Base-by-base conservation (phyloP, 2,113 vertebrate genomes). In the Neogobius melanostomus region DNA sequence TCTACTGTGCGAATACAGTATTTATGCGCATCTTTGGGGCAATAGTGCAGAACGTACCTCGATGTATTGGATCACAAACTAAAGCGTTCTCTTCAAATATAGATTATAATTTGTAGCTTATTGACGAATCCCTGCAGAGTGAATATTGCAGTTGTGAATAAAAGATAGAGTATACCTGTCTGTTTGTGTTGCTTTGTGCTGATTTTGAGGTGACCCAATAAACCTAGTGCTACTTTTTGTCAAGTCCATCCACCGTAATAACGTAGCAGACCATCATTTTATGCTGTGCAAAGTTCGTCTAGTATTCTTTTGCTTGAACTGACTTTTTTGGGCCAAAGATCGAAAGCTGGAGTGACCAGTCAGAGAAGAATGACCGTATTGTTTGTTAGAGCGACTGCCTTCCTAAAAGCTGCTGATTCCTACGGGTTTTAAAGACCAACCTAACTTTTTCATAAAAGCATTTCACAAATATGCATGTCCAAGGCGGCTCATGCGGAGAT, bases 51-150 rank as follows among this genome's bases (percentile, higher is more conserved):
- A 8, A 56, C 21, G 48, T 17, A 36, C 73, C 72, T 76, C 48
- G 65, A 48, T 73, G 82, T 74, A 80, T 77, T 75, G 69, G 83
- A 74, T 45, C 68, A 64, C 75, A 11, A 6, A 8, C 8, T 48
- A 36, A 36, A 36, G 8, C 15, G 7, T 16, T 45, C 45, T 46
- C 12, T 46, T 48, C n/a, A 11, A 47, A 64, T 64, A 64, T 59
- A 59, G 9, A 42, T 49, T 50, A 42, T n/a, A 7, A 9, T 48
- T 68, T 36, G 6, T 50, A 64, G 36, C 57, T 60, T 61, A 61
- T 16, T 15, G 42, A 61, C 59, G 44, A 57, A 61, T 61, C 59
- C 59, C 59, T 61, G 42, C 12, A 8, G 57, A 60, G 43, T 15
- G 43, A 60, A 14, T 60, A 60, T 60, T 60, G 14, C 10, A 60